A percentile compares a stretch with the other conserved stretches of the same genome.
Conservation (phyloP, 2,113 vertebrate genomes). For the Pollachius pollachius region DNA sequence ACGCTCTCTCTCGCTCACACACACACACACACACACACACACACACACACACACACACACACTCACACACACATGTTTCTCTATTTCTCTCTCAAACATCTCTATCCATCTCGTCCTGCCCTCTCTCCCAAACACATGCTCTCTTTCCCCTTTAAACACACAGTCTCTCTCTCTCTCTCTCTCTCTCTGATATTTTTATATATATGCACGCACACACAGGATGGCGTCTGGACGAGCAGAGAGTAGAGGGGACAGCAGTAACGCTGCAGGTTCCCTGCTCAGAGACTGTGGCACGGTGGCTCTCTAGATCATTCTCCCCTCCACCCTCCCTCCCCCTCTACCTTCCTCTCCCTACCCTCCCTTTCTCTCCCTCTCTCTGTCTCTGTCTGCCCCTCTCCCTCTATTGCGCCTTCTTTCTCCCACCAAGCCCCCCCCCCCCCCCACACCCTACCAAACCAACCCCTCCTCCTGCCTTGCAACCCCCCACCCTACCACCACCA, state of each 20-base stretch:
- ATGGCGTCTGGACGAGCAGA: slow-evolving; percentile 16
- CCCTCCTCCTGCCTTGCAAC: slow-evolving; percentile 11
- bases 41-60: slow-evolving; percentile 26
- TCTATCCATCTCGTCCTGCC: not conserved
- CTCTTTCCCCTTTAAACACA: not conserved
- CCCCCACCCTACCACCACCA: slow-evolving; percentile 47
- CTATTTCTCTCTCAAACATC: not conserved
- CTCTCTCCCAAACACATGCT: not conserved
- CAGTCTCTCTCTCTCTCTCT: slow-evolving; percentile 9
- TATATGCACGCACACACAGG: too few species aligned
- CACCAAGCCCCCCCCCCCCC: not conserved
- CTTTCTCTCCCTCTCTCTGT: not conserved
- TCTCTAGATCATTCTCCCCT: slow-evolving; percentile 62
- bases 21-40: not conserved
- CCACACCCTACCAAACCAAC: slow-evolving; percentile 55
- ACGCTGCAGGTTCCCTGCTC: slow-evolving; percentile 59
- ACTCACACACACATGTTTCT: slow-evolving; percentile 1
- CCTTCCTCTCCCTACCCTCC: too few species aligned
- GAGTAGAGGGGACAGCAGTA: slow-evolving; percentile 52
- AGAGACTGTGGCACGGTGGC: slow-evolving; percentile 68
- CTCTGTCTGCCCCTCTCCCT: not conserved
- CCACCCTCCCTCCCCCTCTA: not conserved
- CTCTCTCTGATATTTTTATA: slow-evolving; percentile 2
- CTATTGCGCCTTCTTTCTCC: slow-evolving; percentile 16
- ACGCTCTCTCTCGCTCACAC: slow-evolving; percentile 19